Evolutionary conservation across 2,888 invertebrate species (phyloP), one percentile per base, ranked within the genome.

Genomic region (Drosophila eohydei): DNA sequence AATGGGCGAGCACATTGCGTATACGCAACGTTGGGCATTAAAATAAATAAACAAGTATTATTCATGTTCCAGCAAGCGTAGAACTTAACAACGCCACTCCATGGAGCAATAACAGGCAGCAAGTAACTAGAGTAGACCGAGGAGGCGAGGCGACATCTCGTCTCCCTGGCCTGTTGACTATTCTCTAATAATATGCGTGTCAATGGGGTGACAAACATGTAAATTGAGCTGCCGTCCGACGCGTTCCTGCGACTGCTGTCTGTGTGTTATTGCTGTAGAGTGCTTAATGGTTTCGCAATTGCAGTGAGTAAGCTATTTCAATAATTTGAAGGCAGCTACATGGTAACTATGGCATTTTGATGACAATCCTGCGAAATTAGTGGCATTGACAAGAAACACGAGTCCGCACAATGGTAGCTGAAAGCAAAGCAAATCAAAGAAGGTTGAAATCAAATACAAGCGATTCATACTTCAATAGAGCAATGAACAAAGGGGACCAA

Each of bases 21-120:
- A 84, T 88, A 84, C 88, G 90, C 85, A 72, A 73, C 71, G 83
- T 59, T 74, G 76, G 69, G 71, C 88, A 82, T 72, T 71, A 71
- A 85, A 66, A 71, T 67, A 88, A 89, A 82, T 76, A 88, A 71
- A 68, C 72, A 62, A 62, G 62, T 68, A 88, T 89, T 88, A 85
- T 84, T 85, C 71, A 69, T 77, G 88, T 71, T 60, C 90, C 79
- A 57, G 70, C 88, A 84, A 70, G 82, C 88, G 80, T 74, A 64
- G 65, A 76, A 74, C 80, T 75, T 65, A 61, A 70, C 64, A 56
- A 54, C 52, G 50, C 50, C 69, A 50, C 63, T 61, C 46, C 63
- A 60, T 30, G 48, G 34, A 34, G 44, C 55, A 62, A 41, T 36
- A 57, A 9, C n/a, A 21, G 5, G 6, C 16, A 32, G 30, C 41